Base-by-base conservation (phyloP, 2,888 invertebrate species). In the Andrena praecox region DNA sequence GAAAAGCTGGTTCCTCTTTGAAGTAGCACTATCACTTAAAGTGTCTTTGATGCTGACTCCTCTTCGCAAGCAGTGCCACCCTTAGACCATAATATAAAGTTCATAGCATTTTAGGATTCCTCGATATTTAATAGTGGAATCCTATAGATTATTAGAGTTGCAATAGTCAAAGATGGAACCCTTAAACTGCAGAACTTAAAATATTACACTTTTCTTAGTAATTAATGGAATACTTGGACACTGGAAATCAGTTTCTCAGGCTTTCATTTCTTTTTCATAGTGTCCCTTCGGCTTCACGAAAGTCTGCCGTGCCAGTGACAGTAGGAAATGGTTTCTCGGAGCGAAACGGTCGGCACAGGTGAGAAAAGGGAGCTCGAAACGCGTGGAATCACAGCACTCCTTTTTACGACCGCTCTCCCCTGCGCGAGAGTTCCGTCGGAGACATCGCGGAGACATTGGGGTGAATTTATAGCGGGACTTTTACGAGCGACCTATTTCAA, bases 401-500 rank as follows among this genome's bases (percentile, higher is more conserved):
- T 85, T 90, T 91, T 91, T 91, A 91, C 89, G 91, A 90, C 82
- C 85, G 79, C 69, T 84, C 82, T 77, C 82, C 82, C 89, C 73
- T 81, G 78, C 87, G 80, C 77, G 82, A 86, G 85, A 90, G 89
- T 88, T 88, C 90, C 89, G 85, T 89, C 67, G 89, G 85, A 90
- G 89, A 89, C 89, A 89, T 86, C 84, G 85, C 83, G 86, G 86
- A 84, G 84, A 85, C 86, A 85, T 75, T 81, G 80, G 86, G 86
- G 84, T 88, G 84, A 91, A 92, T 92, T 91, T 91, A 91, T 89
- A 91, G 89, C 90, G 89, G 89, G 91, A 90, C 88, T 90, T 92
- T 92, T 92, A 91, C 91, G 91, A 92, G 88, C 91, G 74, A 86
- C 80, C 89, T 85, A 87, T 85, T 85, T 89, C 87, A 85, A 82